Conservation (phyloP, 2,113 vertebrate genomes). For the Agapornis roseicollis region DNA sequence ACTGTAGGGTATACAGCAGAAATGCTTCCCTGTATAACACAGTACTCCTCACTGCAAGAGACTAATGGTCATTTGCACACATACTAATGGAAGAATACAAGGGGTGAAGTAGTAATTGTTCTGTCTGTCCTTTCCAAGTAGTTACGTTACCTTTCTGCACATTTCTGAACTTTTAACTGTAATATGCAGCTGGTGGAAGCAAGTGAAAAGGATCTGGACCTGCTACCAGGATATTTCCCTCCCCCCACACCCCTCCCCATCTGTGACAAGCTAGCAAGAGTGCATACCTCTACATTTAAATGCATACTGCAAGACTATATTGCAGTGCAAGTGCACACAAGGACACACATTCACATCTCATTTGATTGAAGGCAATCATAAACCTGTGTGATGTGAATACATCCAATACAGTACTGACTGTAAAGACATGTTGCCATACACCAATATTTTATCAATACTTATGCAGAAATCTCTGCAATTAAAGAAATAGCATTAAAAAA, state of each 20-base stretch:
- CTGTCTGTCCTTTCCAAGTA: not conserved
- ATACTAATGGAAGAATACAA: not conserved
- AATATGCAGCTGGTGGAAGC: not conserved
- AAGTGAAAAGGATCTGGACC: not conserved
- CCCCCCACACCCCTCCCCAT: accelerated
- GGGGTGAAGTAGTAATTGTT: not conserved
- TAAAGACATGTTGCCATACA: not conserved
- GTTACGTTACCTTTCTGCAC: not conserved
- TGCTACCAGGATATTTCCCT: accelerated
- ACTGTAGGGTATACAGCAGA: not conserved
- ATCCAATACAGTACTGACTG: not conserved
- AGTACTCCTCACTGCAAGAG: not conserved
- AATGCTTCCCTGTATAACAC: not conserved
- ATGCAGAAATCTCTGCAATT: not conserved
- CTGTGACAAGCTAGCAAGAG: not conserved
- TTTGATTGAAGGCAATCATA: not conserved
- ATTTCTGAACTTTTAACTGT: not conserved
- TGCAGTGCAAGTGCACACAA: not conserved
- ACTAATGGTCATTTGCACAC: not conserved
- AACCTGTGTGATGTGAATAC: not conserved
- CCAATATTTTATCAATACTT: not conserved
- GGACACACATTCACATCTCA: not conserved
- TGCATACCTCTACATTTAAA: not conserved
- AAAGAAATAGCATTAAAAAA: not conserved
- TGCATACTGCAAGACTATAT: not conserved